phyloP scores from a whole-genome alignment of 1,140 invertebrate species.

The Drosophila miranda region DNA sequence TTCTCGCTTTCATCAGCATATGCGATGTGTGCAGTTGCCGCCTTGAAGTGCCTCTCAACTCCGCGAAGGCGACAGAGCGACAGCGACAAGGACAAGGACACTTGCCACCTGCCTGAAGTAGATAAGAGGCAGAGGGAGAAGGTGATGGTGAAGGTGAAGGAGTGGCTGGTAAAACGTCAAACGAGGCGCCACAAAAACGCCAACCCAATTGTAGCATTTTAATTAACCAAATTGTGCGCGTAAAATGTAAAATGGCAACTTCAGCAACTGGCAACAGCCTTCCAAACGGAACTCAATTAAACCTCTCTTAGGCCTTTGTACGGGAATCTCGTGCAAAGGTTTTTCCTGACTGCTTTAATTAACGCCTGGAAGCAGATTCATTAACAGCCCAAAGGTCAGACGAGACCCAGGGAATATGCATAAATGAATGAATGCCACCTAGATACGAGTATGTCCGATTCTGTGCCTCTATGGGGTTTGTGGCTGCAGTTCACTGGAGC shows the following conservation, averaged over 20 bases:
- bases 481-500: no score
- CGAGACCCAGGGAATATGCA: no score
- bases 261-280: slow-evolving; percentile 35
- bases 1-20: slow-evolving; percentile 21
- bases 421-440: no score
- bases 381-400: slow-evolving; percentile 26
- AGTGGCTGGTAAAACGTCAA: background rate
- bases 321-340: slow-evolving; percentile 33
- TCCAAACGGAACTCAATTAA: slow-evolving; percentile 77
- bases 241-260: slow-evolving; percentile 49
- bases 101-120: slow-evolving; percentile 33
- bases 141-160: background rate
- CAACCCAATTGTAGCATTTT: slow-evolving; percentile 76
- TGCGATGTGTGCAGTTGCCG: slow-evolving; percentile 49
- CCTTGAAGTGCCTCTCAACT: slow-evolving; percentile 11
- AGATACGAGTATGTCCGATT: no score
- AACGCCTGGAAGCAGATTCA: slow-evolving; percentile 34
- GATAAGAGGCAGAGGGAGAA: slow-evolving; percentile 42
- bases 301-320: slow-evolving; percentile 67
- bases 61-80: slow-evolving; percentile 1
- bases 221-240: slow-evolving; percentile 77
- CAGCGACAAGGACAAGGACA: slow-evolving; percentile 37
- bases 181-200: slow-evolving; percentile 59
- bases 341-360: slow-evolving; percentile 61
- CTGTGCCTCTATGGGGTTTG: no score